phyloP scores from a whole-genome alignment of 2,888 invertebrate species.

The Caenorhabditis sp. region DNA sequence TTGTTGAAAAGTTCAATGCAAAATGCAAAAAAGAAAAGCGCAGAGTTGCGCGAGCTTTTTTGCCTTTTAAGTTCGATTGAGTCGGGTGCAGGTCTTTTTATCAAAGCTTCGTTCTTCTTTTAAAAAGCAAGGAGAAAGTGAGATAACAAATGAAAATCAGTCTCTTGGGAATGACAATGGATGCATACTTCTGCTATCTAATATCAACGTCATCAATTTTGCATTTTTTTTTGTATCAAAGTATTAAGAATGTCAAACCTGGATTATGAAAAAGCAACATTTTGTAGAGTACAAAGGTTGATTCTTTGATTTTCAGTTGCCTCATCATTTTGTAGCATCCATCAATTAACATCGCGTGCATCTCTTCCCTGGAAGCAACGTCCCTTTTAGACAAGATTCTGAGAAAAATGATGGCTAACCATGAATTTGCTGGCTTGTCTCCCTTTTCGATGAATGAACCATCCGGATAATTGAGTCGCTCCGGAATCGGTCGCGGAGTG shows the following conservation, averaged over 20 bases:
- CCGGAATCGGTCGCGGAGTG: slow-evolving; percentile 63
- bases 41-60: background rate
- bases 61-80: background rate
- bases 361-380: slow-evolving; percentile 66
- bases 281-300: slow-evolving; percentile 74
- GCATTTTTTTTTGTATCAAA: too few relatives aligned
- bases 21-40: background rate
- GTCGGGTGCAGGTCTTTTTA: too few relatives aligned
- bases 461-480: slow-evolving; percentile 74
- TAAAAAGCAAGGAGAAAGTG: too few relatives aligned
- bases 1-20: background rate
- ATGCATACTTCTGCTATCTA: background rate
- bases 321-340: slow-evolving; percentile 73
- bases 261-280: slow-evolving; percentile 75
- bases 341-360: slow-evolving; percentile 73
- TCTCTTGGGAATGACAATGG: too few relatives aligned
- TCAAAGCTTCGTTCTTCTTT: too few relatives aligned
- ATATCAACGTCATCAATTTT: background rate
- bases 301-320: slow-evolving; percentile 67
- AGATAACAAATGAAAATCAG: too few relatives aligned
- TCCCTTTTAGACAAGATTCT: slow-evolving; percentile 10
- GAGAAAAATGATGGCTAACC: slow-evolving; percentile 35
- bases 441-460: slow-evolving; percentile 73
- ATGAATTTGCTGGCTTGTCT: slow-evolving; percentile 48
- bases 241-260: slow-evolving; percentile 51